Conservation (phyloP, 2,888 invertebrate genomes). For the Plagiodera versicolora region DNA sequence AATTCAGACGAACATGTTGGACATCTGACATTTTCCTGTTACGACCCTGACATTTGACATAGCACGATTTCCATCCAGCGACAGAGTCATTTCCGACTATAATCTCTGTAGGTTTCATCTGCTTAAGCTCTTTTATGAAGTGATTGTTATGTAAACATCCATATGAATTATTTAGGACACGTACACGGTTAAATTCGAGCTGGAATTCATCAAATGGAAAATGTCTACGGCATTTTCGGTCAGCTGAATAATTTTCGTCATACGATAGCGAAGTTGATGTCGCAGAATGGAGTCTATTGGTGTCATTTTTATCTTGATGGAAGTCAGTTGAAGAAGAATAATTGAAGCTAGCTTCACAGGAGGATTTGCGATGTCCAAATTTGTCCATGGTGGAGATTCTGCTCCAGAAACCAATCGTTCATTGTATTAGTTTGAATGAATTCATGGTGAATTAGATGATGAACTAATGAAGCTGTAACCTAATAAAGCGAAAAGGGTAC, state of each 20-base stretch:
- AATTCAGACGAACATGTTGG: no score
- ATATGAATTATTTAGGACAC: slow-evolving; percentile 14
- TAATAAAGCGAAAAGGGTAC: slow-evolving; percentile 13
- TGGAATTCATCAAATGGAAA: slow-evolving; percentile 11
- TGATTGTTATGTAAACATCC: slow-evolving; percentile 11
- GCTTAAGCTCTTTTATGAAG: slow-evolving; percentile 8
- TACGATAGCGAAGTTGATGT: no score
- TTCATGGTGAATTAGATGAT: slow-evolving; percentile 15
- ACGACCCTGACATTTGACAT: not conserved
- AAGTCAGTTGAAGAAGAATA: no score
- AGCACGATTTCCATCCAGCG: slow-evolving; percentile 12
- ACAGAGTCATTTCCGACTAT: slow-evolving; percentile 13
- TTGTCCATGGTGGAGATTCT: not conserved
- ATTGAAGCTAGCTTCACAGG: no score
- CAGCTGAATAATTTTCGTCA: not conserved
- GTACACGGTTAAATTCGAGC: slow-evolving; percentile 5
- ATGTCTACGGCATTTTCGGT: slow-evolving; percentile 1
- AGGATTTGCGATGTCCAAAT: no score
- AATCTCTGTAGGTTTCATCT: slow-evolving; percentile 6
- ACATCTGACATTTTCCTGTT: not conserved
- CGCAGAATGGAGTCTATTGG: no score
- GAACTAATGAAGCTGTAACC: slow-evolving; percentile 8
- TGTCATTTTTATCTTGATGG: no score
- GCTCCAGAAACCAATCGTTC: not conserved
- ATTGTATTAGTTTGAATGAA: not conserved